A percentile compares a stretch with the other conserved stretches of the same genome.
phyloP scores from a whole-genome alignment of 2,888 invertebrate genomes.

The Tridacna gigas region DNA sequence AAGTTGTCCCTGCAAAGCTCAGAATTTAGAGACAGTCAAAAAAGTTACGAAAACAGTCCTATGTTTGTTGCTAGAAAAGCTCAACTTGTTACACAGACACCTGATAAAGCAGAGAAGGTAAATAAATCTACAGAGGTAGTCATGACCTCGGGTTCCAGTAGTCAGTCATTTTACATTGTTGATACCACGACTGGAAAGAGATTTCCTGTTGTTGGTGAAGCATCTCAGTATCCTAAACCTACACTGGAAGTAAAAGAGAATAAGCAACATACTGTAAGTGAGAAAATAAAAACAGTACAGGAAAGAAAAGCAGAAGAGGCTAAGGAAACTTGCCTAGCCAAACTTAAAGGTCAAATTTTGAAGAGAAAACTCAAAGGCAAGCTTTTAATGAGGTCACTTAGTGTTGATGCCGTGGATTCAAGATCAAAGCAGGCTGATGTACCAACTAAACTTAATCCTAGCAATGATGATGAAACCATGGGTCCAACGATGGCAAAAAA shows the following conservation, averaged over 20 bases:
- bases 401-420: slow-evolving; percentile 71
- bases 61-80: not conserved
- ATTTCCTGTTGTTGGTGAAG: not conserved
- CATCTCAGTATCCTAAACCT: not conserved
- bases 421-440: slow-evolving; percentile 12
- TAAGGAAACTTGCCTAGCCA: slow-evolving; percentile 61
- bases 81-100: not conserved
- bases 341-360: slow-evolving; percentile 68
- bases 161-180: not conserved
- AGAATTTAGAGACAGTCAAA: not conserved
- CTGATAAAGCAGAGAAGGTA: not conserved
- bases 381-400: slow-evolving; percentile 83
- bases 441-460: slow-evolving; percentile 22
- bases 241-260: no score
- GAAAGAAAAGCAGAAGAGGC: not conserved
- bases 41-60: not conserved
- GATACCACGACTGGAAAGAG: not conserved
- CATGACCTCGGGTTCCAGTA: not conserved
- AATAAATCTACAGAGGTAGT: no score
- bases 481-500: slow-evolving; percentile 11
- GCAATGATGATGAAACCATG: slow-evolving; percentile 11
- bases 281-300: not conserved
- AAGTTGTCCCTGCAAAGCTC: slow-evolving; percentile 7
- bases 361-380: slow-evolving; percentile 80
- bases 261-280: not conserved